Evolutionary conservation across 2,113 vertebrate species (phyloP).

Genomic region (Gambusia affinis): DNA sequence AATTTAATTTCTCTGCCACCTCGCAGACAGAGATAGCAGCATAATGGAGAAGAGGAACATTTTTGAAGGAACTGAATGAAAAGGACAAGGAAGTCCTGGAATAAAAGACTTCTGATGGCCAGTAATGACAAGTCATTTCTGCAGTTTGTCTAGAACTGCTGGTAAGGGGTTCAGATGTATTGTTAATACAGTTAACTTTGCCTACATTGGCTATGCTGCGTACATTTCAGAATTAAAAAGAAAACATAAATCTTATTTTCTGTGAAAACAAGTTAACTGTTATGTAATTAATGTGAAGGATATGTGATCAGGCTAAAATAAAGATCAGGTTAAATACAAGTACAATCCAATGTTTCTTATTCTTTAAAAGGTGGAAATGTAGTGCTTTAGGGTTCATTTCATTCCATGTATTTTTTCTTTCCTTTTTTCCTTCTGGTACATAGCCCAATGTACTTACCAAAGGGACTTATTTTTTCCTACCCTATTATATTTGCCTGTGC

Average conservation of each 20-base stretch:
- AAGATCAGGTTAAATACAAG: background rate
- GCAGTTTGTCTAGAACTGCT: background rate
- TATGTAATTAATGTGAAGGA: slow-evolving; percentile 21
- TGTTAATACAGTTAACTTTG: background rate
- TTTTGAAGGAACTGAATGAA: slow-evolving; percentile 41
- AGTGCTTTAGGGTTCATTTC: background rate
- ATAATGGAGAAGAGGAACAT: slow-evolving; percentile 48
- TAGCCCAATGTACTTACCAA: background rate
- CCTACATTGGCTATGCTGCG: background rate
- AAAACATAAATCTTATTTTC: background rate
- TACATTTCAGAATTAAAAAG: background rate
- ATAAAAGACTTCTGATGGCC: slow-evolving; percentile 31
- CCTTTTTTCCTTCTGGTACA: background rate
- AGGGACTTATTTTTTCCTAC: background rate
- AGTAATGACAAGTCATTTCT: slow-evolving; percentile 30
- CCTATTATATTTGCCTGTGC: background rate
- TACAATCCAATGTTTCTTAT: background rate
- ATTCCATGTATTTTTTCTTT: background rate
- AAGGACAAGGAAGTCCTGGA: slow-evolving; percentile 16
- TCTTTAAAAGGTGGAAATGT: background rate
- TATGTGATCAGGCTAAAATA: background rate
- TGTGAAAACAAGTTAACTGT: slow-evolving; percentile 12
- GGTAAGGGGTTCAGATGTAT: background rate
- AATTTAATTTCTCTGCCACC: slow-evolving; percentile 73
- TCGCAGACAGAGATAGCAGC: slow-evolving; percentile 55